Evolutionary conservation across 1,140 invertebrate species (phyloP).

Genomic region (Phocides pigmalion): DNA sequence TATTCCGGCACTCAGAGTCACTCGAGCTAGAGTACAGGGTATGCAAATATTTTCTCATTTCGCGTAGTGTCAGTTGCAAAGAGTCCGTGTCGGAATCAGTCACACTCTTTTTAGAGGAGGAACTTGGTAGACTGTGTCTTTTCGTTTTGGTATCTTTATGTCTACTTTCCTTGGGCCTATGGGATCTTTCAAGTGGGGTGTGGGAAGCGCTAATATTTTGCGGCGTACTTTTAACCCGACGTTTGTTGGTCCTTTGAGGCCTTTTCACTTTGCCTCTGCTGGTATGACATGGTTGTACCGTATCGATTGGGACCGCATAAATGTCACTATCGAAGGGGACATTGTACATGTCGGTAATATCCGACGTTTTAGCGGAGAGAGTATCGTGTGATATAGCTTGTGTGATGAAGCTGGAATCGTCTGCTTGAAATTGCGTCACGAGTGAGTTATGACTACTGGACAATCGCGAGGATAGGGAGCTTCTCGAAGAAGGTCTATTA

Average conservation of each 20-base stretch:
- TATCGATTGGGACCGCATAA: conserved; percentile 93
- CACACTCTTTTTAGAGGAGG: conserved; percentile 82
- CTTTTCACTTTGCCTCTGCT: conserved; percentile 83
- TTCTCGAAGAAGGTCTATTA: conserved; percentile 87
- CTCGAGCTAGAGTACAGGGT: conserved; percentile 90
- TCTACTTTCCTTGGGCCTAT: conserved; percentile 73
- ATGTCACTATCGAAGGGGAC: conserved; percentile 94
- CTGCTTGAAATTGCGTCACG: conserved; percentile 88
- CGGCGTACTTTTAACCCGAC: conserved; percentile 85
- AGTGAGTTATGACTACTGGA: conserved; percentile 93
- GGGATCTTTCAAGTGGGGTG: conserved; percentile 73
- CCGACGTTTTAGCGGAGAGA: conserved; percentile 86
- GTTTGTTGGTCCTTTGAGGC: conserved; percentile 84
- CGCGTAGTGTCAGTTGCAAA: conserved; percentile 93
- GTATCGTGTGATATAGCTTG: conserved; percentile 93
- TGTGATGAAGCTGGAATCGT: conserved; percentile 93
- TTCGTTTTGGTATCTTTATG: conserved; percentile 70
- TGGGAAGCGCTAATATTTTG: conserved; percentile 50
- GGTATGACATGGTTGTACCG: conserved; percentile 85
- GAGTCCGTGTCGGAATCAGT: conserved; percentile 86
- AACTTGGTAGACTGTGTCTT: conserved; percentile 81
- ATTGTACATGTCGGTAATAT: conserved; percentile 93
- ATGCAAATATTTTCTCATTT: conserved; percentile 92
- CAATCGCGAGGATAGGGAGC: conserved; percentile 89
- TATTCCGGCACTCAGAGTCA: conserved; percentile 75